These are phyloP conservation scores for Sylvietta virens DNA, from an alignment of 2,113 vertebrate species.

Conservation along the genomic window DNA sequence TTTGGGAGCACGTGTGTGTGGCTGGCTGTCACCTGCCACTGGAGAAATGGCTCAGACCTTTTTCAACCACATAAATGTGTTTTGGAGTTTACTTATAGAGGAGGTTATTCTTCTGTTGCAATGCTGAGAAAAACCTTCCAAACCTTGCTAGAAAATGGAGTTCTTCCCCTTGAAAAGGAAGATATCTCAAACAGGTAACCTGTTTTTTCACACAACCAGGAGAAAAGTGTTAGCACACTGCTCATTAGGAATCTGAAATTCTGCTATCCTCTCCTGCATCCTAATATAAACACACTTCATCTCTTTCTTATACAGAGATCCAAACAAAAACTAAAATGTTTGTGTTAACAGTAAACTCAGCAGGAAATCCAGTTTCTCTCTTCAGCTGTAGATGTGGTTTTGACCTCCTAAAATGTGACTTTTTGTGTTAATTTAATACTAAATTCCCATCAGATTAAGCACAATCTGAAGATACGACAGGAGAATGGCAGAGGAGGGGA, in stretches of 20 bases:
- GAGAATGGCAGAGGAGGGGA: background rate
- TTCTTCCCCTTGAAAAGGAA: background rate
- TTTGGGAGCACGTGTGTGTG: background rate
- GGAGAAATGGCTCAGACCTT: background rate
- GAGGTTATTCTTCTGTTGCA: background rate
- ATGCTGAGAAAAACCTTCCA: background rate
- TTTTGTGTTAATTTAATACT: background rate
- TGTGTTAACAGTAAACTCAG: background rate
- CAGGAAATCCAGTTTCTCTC: background rate
- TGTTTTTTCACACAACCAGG: background rate
- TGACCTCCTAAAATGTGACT: background rate
- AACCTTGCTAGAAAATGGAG: background rate
- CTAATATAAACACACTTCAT: background rate
- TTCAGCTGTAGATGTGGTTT: background rate
- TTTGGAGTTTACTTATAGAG: background rate
- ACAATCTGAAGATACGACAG: constrained; percentile 13
- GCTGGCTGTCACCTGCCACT: background rate
- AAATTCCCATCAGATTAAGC: constrained; percentile 30
- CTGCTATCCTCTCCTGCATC: background rate
- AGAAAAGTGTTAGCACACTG: background rate
- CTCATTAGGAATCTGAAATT: background rate
- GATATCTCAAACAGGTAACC: background rate
- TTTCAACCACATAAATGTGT: background rate
- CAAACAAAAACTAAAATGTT: background rate
- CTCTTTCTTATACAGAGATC: background rate